phyloP scores from a whole-genome alignment of 2,888 invertebrate genomes.

The Stenurella melanura region DNA sequence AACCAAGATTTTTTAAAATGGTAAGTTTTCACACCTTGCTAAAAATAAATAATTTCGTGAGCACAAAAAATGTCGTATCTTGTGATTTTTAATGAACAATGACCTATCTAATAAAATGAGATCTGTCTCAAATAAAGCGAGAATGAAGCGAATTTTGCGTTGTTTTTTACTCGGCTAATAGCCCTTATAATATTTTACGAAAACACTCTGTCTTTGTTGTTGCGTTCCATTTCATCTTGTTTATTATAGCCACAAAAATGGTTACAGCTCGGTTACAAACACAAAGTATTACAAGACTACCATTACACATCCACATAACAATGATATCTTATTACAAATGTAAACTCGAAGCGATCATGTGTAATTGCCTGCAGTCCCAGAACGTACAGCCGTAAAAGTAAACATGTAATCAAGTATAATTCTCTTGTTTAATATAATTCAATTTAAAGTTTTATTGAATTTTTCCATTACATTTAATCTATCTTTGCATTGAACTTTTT shows the following conservation, averaged over 20 bases:
- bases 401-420: not conserved
- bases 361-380: conserved; percentile 8
- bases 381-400: not conserved
- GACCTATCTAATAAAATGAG: not conserved
- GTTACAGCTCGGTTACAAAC: not conserved
- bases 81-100: too few relatives aligned
- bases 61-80: not conserved
- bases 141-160: not conserved
- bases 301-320: conserved; percentile 1
- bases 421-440: too few relatives aligned
- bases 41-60: not conserved
- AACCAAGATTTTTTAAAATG: not conserved
- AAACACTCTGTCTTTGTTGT: too few relatives aligned
- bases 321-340: conserved; percentile 19
- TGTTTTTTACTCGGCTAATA: not conserved
- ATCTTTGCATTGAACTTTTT: too few relatives aligned
- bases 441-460: too few relatives aligned
- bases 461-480: too few relatives aligned
- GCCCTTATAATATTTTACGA: too few relatives aligned
- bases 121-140: not conserved
- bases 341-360: conserved; percentile 9
- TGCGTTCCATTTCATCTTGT: not conserved
- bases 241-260: not conserved
- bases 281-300: conserved; percentile 10
- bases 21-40: not conserved